Percentiles rank a stretch among this genome's conserved stretches.
Evolutionary conservation across 2,888 invertebrate genomes (phyloP).

Genomic region (Noctua pronuba): DNA sequence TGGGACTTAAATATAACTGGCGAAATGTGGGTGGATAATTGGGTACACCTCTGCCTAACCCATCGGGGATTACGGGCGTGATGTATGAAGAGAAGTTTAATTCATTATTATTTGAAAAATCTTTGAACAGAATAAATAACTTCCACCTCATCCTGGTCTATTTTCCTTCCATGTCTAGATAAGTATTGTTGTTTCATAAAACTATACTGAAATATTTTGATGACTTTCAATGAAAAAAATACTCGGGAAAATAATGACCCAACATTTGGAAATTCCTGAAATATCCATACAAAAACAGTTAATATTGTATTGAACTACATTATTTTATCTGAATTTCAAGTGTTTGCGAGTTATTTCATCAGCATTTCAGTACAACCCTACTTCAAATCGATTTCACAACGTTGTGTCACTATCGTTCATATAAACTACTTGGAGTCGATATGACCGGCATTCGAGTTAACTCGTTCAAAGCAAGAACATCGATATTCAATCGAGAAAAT

Average conservation of each 20-base stretch:
- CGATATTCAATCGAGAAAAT: background rate
- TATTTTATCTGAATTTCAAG: slow-evolving; percentile 7
- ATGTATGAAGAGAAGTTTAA: background rate
- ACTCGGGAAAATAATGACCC: background rate
- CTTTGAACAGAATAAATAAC: background rate
- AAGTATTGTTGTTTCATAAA: background rate
- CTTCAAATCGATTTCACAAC: slow-evolving; percentile 44
- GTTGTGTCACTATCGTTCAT: slow-evolving; percentile 35
- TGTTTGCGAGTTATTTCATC: background rate
- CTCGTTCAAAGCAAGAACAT: slow-evolving; percentile 25
- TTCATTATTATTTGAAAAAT: background rate
- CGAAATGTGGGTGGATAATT: no score
- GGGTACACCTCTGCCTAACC: no score
- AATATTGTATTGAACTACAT: background rate
- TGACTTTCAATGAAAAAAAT: background rate
- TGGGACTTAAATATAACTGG: no score
- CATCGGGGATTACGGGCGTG: no score
- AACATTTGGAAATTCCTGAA: background rate
- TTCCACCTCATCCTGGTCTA: no score
- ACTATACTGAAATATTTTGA: background rate
- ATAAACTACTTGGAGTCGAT: slow-evolving; percentile 26
- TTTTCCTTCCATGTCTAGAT: background rate
- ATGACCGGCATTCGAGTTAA: slow-evolving; percentile 28
- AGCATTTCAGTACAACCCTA: slow-evolving; percentile 41
- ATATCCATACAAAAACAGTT: background rate